Percentiles rank a stretch among this genome's conserved stretches.
These are phyloP conservation scores for Callospermophilus lateralis DNA, from an alignment of 2,113 vertebrate genomes.

Conservation along the genomic window DNA sequence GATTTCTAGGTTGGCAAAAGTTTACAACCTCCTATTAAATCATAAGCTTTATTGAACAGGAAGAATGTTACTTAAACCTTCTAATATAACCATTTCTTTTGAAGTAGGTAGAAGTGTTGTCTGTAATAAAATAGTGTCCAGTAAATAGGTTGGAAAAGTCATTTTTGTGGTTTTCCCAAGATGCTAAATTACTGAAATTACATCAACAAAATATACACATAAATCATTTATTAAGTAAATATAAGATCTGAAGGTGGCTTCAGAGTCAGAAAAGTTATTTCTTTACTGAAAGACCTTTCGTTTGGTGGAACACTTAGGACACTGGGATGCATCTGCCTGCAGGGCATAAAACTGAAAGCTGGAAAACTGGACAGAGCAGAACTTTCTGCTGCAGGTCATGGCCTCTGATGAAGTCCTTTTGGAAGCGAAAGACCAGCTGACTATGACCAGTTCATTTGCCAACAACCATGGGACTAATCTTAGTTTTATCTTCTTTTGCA, in stretches of 20 bases:
- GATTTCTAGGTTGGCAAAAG: slow-evolving; percentile 3
- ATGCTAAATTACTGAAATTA: neutral
- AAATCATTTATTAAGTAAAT: slow-evolving; percentile 1
- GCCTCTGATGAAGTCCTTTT: neutral
- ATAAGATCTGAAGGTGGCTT: neutral
- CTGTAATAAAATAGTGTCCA: neutral
- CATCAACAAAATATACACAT: neutral
- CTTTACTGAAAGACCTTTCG: neutral
- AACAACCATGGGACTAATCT: neutral
- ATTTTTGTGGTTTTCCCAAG: neutral
- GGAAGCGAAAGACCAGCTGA: neutral
- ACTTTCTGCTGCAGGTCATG: neutral
- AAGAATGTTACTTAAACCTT: slow-evolving; percentile 9
- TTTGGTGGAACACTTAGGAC: neutral
- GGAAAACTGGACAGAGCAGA: neutral
- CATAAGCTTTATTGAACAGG: neutral
- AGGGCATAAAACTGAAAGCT: neutral
- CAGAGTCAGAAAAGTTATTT: slow-evolving; percentile 19
- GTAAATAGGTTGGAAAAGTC: neutral
- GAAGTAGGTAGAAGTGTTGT: neutral
- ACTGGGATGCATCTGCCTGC: neutral
- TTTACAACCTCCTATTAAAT: neutral
- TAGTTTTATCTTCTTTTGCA: slow-evolving; percentile 19
- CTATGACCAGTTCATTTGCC: neutral
- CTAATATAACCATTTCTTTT: neutral